Evolutionary conservation across 2,888 invertebrate species (phyloP).

Genomic region (Psococerastis gibbosa): DNA sequence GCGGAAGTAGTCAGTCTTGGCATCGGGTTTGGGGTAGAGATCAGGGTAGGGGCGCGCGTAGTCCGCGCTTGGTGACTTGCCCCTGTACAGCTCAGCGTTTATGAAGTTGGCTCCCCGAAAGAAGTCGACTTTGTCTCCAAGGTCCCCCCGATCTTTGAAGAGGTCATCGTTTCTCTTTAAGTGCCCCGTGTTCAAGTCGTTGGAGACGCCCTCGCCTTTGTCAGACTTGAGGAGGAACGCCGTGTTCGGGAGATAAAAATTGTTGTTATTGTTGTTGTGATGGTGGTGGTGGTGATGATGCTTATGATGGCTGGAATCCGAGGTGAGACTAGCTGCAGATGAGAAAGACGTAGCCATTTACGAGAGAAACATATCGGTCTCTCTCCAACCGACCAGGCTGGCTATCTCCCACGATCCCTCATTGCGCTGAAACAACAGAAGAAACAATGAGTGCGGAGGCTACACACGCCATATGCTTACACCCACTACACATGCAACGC

Average conservation of each 20-base stretch:
- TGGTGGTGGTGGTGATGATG: background rate
- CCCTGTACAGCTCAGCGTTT: slow-evolving; percentile 4
- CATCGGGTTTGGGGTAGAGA: slow-evolving; percentile 6
- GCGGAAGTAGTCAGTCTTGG: slow-evolving; percentile 8
- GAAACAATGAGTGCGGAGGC: too few species aligned
- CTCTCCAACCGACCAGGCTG: background rate
- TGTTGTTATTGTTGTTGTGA: slow-evolving; percentile 5
- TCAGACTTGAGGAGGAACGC: slow-evolving; percentile 4
- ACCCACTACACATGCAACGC: too few species aligned
- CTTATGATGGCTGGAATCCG: too few species aligned
- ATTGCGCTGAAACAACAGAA: too few species aligned
- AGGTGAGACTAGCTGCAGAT: slow-evolving; percentile 1
- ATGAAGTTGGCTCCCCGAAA: slow-evolving; percentile 6
- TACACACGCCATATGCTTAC: too few species aligned
- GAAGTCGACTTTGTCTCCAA: slow-evolving; percentile 3
- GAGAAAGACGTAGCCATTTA: slow-evolving; percentile 10
- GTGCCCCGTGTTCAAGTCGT: slow-evolving; percentile 6
- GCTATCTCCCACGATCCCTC: too few species aligned
- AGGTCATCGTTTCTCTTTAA: slow-evolving; percentile 8
- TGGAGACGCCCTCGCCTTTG: slow-evolving; percentile 7
- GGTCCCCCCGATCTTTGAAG: slow-evolving; percentile 3
- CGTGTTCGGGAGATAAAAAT: slow-evolving; percentile 7
- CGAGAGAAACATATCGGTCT: slow-evolving; percentile 3
- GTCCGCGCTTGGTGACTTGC: slow-evolving; percentile 1
- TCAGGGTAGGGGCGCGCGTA: slow-evolving; percentile 4